Conservation (phyloP, 2,113 vertebrate genomes). For the Acanthisitta chloris region DNA sequence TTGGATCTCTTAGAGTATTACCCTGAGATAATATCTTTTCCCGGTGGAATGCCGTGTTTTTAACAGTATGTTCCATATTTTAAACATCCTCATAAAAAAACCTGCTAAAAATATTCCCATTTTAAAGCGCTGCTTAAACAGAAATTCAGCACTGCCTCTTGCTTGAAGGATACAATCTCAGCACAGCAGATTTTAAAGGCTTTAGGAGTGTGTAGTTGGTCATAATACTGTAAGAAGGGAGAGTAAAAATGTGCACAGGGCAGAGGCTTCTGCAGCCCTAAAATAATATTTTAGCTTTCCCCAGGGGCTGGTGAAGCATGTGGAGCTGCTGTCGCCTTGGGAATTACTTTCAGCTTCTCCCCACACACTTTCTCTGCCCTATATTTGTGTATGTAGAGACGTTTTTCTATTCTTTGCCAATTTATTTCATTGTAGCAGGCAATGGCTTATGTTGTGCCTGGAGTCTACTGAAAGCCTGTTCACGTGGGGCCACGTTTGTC, state of each 20-base stretch:
- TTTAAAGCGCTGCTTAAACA: neutral
- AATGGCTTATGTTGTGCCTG: neutral
- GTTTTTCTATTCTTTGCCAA: neutral
- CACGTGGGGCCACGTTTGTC: fast-evolving
- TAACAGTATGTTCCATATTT: neutral
- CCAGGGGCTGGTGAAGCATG: neutral
- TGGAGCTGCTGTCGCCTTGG: neutral
- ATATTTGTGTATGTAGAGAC: neutral
- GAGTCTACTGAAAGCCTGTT: neutral
- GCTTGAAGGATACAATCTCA: neutral
- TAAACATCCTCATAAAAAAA: neutral
- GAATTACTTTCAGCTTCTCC: neutral
- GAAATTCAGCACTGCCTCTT: neutral
- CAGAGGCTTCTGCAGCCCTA: neutral
- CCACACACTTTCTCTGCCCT: neutral
- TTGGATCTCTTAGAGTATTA: fast-evolving
- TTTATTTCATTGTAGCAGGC: neutral
- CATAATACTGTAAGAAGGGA: fast-evolving
- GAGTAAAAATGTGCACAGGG: neutral
- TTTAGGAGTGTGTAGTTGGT: neutral
- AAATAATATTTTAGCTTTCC: neutral
- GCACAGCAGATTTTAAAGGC: neutral
- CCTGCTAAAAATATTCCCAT: neutral
- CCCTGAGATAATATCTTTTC: neutral
- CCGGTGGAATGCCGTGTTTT: neutral